These are phyloP conservation scores for Cliona cf. orientalis DNA, from an alignment of 37 sponge, comb jelly and placozoan species.

Conservation along the genomic window DNA sequence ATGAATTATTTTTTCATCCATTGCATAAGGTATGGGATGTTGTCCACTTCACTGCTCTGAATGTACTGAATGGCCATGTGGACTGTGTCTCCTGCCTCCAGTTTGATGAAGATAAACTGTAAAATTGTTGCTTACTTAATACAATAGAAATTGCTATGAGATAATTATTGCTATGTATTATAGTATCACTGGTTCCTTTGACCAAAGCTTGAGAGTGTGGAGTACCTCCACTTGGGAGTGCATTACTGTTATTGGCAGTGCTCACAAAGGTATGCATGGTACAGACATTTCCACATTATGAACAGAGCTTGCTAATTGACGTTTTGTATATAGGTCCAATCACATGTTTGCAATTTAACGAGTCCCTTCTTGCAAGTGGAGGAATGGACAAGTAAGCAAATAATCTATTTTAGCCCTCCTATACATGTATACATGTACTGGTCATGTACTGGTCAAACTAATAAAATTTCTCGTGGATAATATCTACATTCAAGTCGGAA, in stretches of 20 bases:
- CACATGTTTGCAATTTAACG: slow-evolving; percentile 55
- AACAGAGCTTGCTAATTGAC: neutral
- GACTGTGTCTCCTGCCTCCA: slow-evolving; percentile 80
- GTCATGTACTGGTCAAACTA: neutral
- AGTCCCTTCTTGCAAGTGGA: slow-evolving; percentile 50
- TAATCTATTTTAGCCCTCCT: no score
- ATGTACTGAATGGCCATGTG: slow-evolving; percentile 59
- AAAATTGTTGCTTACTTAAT: neutral
- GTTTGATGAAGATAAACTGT: slow-evolving; percentile 62
- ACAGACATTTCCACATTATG: neutral
- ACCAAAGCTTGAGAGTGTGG: slow-evolving; percentile 81
- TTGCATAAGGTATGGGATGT: slow-evolving; percentile 78
- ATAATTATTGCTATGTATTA: neutral
- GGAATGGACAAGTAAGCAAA: slow-evolving; percentile 57
- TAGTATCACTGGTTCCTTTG: slow-evolving; percentile 86
- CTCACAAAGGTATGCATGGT: slow-evolving; percentile 51
- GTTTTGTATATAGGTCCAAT: slow-evolving; percentile 38
- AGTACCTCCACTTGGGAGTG: slow-evolving; percentile 57
- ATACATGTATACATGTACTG: no score
- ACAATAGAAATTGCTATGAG: neutral
- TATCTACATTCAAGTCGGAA: no score
- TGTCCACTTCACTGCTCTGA: slow-evolving; percentile 43
- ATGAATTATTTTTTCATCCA: no score
- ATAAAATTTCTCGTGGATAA: no score
- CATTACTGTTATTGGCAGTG: slow-evolving; percentile 48